Base-by-base conservation (phyloP, 1,140 invertebrate genomes). In the Paramacrobiotus metropolitanus region DNA sequence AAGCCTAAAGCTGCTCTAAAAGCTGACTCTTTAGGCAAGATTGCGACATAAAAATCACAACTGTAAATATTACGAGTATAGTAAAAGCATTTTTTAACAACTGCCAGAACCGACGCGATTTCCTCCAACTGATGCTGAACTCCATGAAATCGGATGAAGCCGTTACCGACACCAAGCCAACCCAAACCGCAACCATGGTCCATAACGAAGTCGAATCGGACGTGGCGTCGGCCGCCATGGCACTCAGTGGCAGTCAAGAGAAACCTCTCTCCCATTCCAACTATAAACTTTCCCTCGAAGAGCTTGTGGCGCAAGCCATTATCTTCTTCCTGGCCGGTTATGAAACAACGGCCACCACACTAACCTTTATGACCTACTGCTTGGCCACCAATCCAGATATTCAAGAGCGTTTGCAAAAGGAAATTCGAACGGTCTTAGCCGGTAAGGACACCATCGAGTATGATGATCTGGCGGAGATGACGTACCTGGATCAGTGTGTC, bases 311-410 rank as follows among this genome's bases (percentile, higher is more conserved):
- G 1, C 73, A 77, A 59, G 68, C 71, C 9, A 68, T 74, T 60
- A 61, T 77, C 0, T 75, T 77, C 61, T 60, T 77, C 21, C 60
- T 77, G 2, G 76, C 73, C 9, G 75, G 76, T 18, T 76, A 69
- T 63, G 72, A 74, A 63, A 78, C 77, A 1, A 77, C 75, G 1
- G 72, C 75, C 31, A 75, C 69, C 3, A 68, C 73, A 0, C 62
- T 79, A 2, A 68, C 71, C 2, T 78, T 72, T 65, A 67, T 73
- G 15, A 68, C 72, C 60, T 75, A 76, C 64, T 68, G 74, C 63
- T 68, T 79, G 62, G 71, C 75, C 9, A 67, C 65, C 2, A 71
- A 78, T 67, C 74, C 67, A 21, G 68, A 76, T 4, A 68, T 75
- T 34, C 77, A 79, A 64, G 66, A 73, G 15, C 68, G 66, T 61